A percentile compares a stretch with the other conserved stretches of the same genome.
Evolutionary conservation across 2,797 vertebrate genomes (phyloP).

Genomic region (Diplodus puntazzo): DNA sequence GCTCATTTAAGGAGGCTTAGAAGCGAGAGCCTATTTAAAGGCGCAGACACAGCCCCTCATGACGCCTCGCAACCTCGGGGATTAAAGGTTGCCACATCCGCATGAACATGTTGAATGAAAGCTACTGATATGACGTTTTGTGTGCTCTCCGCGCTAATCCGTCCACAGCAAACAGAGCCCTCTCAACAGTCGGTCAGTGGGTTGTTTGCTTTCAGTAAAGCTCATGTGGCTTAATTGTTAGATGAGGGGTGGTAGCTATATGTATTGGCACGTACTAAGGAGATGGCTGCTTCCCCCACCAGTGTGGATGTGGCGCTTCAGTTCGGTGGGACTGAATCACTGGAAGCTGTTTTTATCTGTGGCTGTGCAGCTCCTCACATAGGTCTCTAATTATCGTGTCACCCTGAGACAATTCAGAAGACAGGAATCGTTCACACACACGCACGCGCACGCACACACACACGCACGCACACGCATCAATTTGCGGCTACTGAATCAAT

Average conservation of each 20-base stretch:
- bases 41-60: not conserved
- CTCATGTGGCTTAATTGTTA: constrained; percentile 31
- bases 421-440: constrained; percentile 42
- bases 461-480: not conserved
- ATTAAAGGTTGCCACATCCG: not conserved
- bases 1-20: constrained; percentile 20
- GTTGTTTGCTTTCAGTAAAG: constrained; percentile 24
- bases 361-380: constrained; percentile 58
- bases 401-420: constrained; percentile 69
- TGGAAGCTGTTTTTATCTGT: constrained; percentile 69
- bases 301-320: constrained; percentile 28
- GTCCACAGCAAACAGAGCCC: constrained; percentile 6
- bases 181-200: constrained; percentile 5
- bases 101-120: not conserved
- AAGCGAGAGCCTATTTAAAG: constrained; percentile 28
- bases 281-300: constrained; percentile 34
- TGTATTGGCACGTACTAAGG: constrained; percentile 45
- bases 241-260: constrained; percentile 32
- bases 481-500: constrained; percentile 59
- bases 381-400: constrained; percentile 74
- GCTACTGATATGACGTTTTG: not conserved
- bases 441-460: constrained; percentile 19
- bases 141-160: not conserved
- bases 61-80: not conserved
- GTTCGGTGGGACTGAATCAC: constrained; percentile 47